Evolutionary conservation across 2,113 vertebrate genomes (phyloP).

Genomic region (Limanda limanda): DNA sequence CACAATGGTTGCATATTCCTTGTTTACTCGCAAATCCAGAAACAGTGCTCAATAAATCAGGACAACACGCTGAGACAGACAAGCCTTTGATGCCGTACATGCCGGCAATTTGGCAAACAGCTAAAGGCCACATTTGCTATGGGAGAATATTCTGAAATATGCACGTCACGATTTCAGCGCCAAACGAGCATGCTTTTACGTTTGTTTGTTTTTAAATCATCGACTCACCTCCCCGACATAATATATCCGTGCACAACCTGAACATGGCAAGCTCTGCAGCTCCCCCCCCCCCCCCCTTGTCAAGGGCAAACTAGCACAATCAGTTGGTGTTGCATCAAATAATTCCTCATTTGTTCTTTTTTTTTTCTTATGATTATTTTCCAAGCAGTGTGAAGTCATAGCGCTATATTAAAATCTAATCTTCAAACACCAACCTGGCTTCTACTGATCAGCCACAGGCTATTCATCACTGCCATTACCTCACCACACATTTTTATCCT

Average conservation of each 20-base stretch:
- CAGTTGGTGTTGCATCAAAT: conserved; percentile 75
- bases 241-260: conserved; percentile 38
- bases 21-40: conserved; percentile 13
- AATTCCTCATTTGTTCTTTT: conserved; percentile 79
- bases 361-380: conserved; percentile 78
- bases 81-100: conserved; percentile 29
- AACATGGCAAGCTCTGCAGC: conserved; percentile 39
- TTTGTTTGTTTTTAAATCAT: conserved; percentile 30
- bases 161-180: neutral
- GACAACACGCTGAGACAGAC: conserved; percentile 9
- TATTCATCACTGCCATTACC: conserved; percentile 85
- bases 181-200: neutral
- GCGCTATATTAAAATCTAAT: conserved; percentile 85
- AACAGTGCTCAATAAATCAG: conserved; percentile 33
- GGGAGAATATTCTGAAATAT: conserved; percentile 28
- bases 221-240: conserved; percentile 35
- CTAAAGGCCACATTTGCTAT: neutral
- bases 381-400: conserved; percentile 72
- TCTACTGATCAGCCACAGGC: conserved; percentile 80
- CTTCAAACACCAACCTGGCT: conserved; percentile 83
- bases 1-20: conserved; percentile 1
- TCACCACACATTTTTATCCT: conserved; percentile 77
- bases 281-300: conserved; percentile 29
- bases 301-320: conserved; percentile 78
- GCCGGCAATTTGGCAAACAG: conserved; percentile 33